phyloP scores from a whole-genome alignment of 2,797 vertebrate species.

The Myioborus melanocephalus region DNA sequence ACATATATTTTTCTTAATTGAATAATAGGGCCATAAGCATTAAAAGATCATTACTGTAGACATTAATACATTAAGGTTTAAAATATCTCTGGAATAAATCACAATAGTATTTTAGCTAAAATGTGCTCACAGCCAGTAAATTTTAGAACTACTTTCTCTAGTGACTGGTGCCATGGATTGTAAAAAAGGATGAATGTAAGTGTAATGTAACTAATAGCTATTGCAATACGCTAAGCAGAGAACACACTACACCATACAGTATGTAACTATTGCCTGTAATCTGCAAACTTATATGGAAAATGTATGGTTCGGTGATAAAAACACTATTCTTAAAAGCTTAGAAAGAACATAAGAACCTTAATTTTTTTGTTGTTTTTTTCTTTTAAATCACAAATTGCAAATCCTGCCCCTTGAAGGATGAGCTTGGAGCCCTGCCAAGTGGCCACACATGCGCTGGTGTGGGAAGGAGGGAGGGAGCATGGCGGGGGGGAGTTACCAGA shows the following conservation, averaged over 20 bases:
- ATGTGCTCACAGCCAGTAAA: not conserved
- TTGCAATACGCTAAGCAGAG: not conserved
- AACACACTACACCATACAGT: not conserved
- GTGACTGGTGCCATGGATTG: not conserved
- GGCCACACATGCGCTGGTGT: too few relatives aligned
- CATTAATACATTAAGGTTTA: not conserved
- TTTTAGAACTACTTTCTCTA: not conserved
- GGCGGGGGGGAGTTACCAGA: not conserved
- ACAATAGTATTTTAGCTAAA: not conserved
- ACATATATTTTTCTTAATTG: constrained; percentile 22
- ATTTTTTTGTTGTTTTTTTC: not conserved
- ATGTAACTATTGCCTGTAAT: not conserved
- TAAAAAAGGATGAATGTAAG: not conserved
- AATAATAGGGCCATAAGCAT: not conserved
- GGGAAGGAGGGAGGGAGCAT: not conserved
- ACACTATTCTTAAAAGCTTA: not conserved
- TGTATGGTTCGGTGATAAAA: not conserved
- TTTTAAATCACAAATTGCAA: not conserved
- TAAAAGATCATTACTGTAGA: not conserved
- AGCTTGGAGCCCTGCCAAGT: not conserved
- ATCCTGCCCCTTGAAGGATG: not conserved
- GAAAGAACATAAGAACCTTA: not conserved
- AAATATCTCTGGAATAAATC: not conserved
- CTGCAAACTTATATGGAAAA: not conserved
- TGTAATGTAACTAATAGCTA: not conserved